Evolutionary conservation across 1,140 invertebrate species (phyloP).

Genomic region (Steinernema feltiae): DNA sequence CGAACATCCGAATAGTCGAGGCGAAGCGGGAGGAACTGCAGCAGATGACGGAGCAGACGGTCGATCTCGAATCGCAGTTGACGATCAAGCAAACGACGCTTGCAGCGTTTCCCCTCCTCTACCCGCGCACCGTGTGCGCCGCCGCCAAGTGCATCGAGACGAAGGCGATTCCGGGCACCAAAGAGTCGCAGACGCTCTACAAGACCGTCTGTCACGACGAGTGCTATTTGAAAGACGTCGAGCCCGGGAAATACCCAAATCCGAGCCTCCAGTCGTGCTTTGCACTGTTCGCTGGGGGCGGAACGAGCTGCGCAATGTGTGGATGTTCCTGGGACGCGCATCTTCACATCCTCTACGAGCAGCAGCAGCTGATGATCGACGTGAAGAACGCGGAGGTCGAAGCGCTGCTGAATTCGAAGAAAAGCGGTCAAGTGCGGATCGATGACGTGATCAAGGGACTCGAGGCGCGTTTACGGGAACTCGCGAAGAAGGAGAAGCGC

Average conservation of each 20-base stretch:
- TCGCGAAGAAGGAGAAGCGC: neutral
- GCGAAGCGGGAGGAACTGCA: neutral
- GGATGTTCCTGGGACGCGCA: neutral
- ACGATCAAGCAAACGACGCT: neutral
- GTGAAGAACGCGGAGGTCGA: neutral
- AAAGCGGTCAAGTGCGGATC: neutral
- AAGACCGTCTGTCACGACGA: neutral
- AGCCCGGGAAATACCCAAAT: neutral
- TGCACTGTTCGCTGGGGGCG: neutral
- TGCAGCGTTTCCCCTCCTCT: neutral
- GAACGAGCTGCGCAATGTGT: constrained; percentile 4
- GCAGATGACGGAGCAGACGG: neutral
- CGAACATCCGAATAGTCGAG: constrained; percentile 11
- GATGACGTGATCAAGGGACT: neutral
- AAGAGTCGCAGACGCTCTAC: neutral
- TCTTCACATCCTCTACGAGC: neutral
- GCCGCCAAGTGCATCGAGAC: constrained; percentile 16
- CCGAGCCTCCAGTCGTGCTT: neutral
- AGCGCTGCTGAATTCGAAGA: too few species aligned
- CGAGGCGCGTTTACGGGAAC: neutral
- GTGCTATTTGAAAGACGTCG: neutral
- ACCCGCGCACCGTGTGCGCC: constrained; percentile 30
- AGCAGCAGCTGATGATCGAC: neutral
- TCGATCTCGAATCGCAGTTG: neutral
- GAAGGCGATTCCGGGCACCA: neutral